Conservation (phyloP, 2,888 invertebrate species). For the Agrochola litura region DNA sequence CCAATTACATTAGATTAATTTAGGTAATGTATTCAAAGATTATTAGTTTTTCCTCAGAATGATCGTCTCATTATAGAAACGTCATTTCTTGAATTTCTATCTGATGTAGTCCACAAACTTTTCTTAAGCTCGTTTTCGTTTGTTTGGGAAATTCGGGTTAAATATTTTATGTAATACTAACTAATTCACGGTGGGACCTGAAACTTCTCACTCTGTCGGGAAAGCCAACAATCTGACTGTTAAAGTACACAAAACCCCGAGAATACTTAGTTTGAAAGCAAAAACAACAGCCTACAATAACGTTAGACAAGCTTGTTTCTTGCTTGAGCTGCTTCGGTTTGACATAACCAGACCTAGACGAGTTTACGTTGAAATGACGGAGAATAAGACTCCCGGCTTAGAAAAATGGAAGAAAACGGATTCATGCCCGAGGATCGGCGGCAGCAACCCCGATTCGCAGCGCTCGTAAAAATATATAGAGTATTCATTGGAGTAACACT, state of each 20-base stretch:
- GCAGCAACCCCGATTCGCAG: neutral
- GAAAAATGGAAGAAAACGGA: neutral
- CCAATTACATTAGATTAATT: constrained; percentile 19
- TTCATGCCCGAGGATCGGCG: neutral
- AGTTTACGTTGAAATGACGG: neutral
- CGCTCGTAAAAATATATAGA: too few species aligned
- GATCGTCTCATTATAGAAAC: neutral
- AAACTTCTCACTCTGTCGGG: neutral
- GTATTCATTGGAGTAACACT: neutral
- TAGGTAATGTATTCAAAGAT: constrained; percentile 7
- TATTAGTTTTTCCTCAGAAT: neutral
- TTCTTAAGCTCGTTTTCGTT: neutral
- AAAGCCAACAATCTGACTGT: constrained; percentile 16
- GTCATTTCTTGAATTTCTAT: neutral
- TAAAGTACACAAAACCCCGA: constrained; percentile 15
- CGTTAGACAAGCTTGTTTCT: neutral
- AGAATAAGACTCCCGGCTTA: neutral
- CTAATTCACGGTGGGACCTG: neutral
- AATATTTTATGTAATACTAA: neutral
- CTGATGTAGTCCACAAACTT: too few species aligned
- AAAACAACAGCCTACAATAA: constrained; percentile 13
- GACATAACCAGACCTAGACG: neutral
- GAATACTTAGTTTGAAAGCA: neutral
- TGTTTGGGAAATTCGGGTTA: neutral
- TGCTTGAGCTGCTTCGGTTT: neutral